These are phyloP conservation scores for Podargus strigoides DNA, from an alignment of 2,797 vertebrate species.

Conservation along the genomic window DNA sequence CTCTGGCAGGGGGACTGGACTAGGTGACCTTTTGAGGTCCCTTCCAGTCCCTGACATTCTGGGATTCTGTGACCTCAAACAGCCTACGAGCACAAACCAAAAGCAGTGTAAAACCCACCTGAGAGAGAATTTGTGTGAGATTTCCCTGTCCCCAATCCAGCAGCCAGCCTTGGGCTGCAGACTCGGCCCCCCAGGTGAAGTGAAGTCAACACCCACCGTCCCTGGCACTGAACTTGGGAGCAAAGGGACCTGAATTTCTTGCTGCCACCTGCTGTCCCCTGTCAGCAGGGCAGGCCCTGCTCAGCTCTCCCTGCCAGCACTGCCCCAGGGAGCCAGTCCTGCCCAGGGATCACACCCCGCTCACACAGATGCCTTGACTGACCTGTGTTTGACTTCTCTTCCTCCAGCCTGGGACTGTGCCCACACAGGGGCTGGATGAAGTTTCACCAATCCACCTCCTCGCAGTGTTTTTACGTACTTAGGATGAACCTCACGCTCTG, in stretches of 20 bases:
- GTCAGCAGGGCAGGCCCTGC: not conserved
- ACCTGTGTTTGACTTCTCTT: not conserved
- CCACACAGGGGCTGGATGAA: not conserved
- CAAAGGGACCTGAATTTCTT: not conserved
- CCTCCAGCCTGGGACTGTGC: not conserved
- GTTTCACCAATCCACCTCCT: not conserved
- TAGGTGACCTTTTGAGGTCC: too few species aligned
- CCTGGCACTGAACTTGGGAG: fast-evolving
- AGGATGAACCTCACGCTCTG: not conserved
- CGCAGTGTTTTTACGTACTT: not conserved
- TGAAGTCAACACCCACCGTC: fast-evolving
- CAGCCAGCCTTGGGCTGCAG: not conserved
- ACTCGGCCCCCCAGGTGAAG: not conserved
- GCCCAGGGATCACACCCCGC: too few species aligned
- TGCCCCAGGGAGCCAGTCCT: not conserved
- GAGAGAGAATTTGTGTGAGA: not conserved
- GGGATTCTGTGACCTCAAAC: not conserved
- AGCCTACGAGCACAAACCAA: not conserved
- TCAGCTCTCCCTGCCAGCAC: not conserved
- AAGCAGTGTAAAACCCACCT: not conserved
- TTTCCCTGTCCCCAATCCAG: not conserved
- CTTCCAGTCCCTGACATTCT: too few species aligned
- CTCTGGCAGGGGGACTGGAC: too few species aligned
- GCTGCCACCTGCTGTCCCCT: slow-evolving; percentile 31
- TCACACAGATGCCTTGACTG: fast-evolving